These are phyloP conservation scores for Heterodera carotae DNA, from an alignment of 1,140 invertebrate genomes.

Conservation along the genomic window DNA sequence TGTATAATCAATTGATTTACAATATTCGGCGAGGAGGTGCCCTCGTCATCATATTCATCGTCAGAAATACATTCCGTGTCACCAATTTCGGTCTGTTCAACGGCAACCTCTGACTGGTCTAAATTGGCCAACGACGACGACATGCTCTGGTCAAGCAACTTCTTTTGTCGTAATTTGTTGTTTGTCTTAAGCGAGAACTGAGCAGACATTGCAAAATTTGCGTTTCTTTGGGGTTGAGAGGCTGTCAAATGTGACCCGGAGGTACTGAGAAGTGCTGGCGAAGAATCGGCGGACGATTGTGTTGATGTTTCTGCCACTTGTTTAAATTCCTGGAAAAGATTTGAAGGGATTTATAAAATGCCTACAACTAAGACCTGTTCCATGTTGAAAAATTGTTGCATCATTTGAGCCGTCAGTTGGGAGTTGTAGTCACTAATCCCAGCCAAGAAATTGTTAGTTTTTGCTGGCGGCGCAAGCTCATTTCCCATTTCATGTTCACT, in stretches of 20 bases:
- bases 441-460: background rate
- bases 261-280: conserved; percentile 2
- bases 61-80: conserved; percentile 17
- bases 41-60: conserved; percentile 14
- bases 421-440: background rate
- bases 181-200: background rate
- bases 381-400: conserved; percentile 46
- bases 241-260: background rate
- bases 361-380: conserved; percentile 26
- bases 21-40: conserved; percentile 10
- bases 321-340: conserved; percentile 41
- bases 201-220: background rate
- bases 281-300: conserved; percentile 8
- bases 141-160: background rate
- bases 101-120: conserved; percentile 8
- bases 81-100: conserved; percentile 24
- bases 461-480: conserved; percentile 6
- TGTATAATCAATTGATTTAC: background rate
- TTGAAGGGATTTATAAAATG: background rate
- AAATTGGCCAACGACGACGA: background rate
- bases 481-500: conserved; percentile 23
- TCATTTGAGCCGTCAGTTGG: conserved; percentile 36
- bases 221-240: background rate
- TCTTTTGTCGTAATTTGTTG: background rate
- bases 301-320: conserved; percentile 30